Conservation (phyloP, 2,113 vertebrate species). For the Junco hyemalis region DNA sequence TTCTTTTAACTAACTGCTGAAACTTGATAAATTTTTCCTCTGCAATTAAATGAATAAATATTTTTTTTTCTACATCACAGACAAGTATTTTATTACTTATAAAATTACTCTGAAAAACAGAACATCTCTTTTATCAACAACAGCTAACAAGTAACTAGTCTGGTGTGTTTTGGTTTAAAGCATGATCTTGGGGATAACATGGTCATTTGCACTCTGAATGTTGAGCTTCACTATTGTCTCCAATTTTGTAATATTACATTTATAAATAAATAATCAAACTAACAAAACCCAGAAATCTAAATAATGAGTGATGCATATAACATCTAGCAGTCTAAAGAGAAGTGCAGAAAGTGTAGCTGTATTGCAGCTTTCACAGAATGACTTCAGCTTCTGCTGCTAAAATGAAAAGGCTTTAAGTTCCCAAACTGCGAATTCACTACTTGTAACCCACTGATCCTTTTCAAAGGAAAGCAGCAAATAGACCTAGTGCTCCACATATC, state of each 20-base stretch:
- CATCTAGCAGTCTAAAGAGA: background rate
- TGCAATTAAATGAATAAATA: background rate
- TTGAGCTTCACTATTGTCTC: background rate
- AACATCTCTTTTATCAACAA: background rate
- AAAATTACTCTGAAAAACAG: background rate
- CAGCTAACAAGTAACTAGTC: background rate
- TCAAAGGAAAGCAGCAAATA: background rate
- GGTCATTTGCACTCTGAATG: background rate
- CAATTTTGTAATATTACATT: background rate
- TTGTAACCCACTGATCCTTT: background rate
- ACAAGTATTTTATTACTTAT: background rate
- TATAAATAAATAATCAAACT: background rate
- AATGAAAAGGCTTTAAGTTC: background rate
- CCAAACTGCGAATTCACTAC: background rate
- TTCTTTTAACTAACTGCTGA: background rate
- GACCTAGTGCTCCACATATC: background rate
- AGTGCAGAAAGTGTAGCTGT: background rate
- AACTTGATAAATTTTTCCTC: background rate
- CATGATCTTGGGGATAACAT: background rate
- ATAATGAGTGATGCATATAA: background rate
- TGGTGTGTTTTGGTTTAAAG: background rate
- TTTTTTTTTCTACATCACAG: background rate
- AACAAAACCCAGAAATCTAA: background rate
- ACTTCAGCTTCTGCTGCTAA: background rate
- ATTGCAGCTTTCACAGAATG: background rate